Evolutionary conservation across 2,113 vertebrate species (phyloP).

Genomic region (Phyllostomus discolor): DNA sequence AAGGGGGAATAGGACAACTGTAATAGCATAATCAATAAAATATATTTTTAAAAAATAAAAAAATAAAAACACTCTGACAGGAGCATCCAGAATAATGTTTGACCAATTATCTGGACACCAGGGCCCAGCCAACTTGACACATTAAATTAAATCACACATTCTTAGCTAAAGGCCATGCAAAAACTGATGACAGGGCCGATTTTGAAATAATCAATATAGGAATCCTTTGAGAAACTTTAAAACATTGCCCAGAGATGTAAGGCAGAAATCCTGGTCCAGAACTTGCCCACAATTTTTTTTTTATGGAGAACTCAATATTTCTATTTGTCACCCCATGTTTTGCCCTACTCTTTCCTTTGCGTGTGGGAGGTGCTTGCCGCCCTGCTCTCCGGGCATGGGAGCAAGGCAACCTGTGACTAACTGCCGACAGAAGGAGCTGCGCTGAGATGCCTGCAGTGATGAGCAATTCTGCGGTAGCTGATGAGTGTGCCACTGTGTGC

Average conservation of each 20-base stretch:
- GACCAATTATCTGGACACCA: not conserved
- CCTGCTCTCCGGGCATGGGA: not conserved
- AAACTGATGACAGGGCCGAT: not conserved
- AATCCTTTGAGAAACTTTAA: not conserved
- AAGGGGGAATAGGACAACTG: no score
- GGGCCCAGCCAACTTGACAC: not conserved
- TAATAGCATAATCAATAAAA: no score
- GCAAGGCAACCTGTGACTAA: not conserved
- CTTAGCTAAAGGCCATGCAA: not conserved
- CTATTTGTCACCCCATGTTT: not conserved
- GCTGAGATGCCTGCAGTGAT: not conserved
- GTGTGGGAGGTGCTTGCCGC: no score
- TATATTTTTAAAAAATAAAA: no score
- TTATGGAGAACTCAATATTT: not conserved
- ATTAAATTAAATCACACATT: not conserved
- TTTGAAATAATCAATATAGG: not conserved
- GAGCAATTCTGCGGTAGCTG: not conserved
- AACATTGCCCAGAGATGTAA: not conserved
- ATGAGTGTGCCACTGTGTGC: accelerated
- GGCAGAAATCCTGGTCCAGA: not conserved
- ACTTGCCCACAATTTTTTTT: not conserved
- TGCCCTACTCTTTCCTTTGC: not conserved
- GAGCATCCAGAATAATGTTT: not conserved
- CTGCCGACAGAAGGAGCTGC: not conserved
- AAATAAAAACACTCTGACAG: not conserved